phyloP scores from a whole-genome alignment of 2,113 vertebrate genomes.

The Albula glossodonta region DNA sequence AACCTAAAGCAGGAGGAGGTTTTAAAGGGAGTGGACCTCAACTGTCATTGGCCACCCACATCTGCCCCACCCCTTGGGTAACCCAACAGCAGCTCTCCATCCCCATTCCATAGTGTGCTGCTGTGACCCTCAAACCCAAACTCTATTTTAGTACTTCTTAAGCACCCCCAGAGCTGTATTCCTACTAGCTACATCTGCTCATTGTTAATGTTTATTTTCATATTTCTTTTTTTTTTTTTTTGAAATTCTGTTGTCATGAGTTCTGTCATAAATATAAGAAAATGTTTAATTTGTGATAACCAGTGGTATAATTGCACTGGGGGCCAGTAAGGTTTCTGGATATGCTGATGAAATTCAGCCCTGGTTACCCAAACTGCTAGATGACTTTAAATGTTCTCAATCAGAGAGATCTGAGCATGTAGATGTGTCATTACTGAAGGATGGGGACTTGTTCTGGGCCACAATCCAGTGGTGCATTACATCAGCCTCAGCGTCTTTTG shows the following conservation, averaged over 20 bases:
- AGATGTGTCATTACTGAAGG: too few relatives aligned
- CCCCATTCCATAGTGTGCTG: slow-evolving; percentile 5
- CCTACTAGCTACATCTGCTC: background rate
- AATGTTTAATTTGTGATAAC: background rate
- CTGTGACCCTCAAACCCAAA: background rate
- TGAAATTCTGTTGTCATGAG: background rate
- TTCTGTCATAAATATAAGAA: background rate
- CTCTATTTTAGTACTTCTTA: background rate
- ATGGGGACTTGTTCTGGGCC: background rate
- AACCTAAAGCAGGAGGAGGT: slow-evolving; percentile 43
- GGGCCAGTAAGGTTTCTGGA: background rate
- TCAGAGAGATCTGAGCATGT: too few relatives aligned
- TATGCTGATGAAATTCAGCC: background rate
- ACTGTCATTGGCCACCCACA: slow-evolving; percentile 24
- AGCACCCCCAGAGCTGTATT: background rate
- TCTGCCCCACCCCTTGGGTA: slow-evolving; percentile 9
- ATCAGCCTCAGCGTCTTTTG: background rate
- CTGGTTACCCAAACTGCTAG: background rate
- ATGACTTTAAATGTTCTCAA: too few relatives aligned
- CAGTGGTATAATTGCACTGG: background rate
- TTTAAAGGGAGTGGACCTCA: slow-evolving; percentile 28
- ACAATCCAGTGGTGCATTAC: background rate
- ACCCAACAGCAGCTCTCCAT: background rate
- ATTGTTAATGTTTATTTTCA: slow-evolving; percentile 1
- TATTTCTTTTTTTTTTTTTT: background rate